Conservation (phyloP, 2,113 vertebrate species). For the Seriola rivoliana region DNA sequence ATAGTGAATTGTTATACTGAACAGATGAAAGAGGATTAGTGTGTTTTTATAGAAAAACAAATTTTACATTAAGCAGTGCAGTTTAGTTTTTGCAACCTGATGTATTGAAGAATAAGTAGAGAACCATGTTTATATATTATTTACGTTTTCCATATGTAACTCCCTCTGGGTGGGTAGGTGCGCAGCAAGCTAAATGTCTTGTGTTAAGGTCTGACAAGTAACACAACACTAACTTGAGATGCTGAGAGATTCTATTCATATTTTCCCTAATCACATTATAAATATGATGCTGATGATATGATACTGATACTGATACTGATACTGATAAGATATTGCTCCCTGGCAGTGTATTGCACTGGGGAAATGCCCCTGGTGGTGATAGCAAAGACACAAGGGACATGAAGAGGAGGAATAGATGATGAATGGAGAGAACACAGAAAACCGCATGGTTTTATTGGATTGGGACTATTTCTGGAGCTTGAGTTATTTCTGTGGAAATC, state of each 20-base stretch:
- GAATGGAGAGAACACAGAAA: constrained; percentile 39
- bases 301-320: not conserved
- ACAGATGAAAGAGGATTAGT: constrained; percentile 43
- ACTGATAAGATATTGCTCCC: not conserved
- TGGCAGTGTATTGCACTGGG: not conserved
- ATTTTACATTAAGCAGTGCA: constrained; percentile 6
- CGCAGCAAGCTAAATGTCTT: not conserved
- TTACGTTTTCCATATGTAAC: not conserved
- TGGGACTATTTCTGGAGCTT: constrained; percentile 51
- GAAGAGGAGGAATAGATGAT: constrained; percentile 22
- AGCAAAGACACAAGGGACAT: constrained; percentile 3
- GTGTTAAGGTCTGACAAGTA: not conserved
- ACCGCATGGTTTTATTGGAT: constrained; percentile 46
- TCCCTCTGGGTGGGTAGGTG: not conserved
- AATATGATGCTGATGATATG: not conserved
- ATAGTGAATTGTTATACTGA: constrained; percentile 24
- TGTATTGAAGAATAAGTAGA: not conserved
- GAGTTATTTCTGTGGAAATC: constrained; percentile 36
- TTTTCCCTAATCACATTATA: constrained; percentile 13
- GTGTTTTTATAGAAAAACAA: constrained; percentile 18
- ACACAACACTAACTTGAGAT: not conserved
- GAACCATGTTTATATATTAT: not conserved
- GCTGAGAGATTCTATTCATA: not conserved
- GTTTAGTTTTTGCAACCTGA: not conserved
- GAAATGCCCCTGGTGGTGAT: constrained; percentile 5